Evolutionary conservation across 2,888 invertebrate genomes (phyloP).

Genomic region (Glyphotaelius pellucidus): DNA sequence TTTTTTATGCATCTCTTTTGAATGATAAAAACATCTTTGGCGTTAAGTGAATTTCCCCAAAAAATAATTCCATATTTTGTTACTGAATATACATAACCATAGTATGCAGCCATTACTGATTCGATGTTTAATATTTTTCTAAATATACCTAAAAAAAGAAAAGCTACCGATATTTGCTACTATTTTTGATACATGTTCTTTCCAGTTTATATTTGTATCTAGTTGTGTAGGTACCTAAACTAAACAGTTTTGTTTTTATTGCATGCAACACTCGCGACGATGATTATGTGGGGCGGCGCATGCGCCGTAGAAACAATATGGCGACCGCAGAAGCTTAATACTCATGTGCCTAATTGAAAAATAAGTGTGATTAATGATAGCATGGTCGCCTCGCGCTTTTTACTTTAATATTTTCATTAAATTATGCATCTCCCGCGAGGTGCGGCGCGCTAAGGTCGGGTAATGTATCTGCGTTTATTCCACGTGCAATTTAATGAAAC

Average conservation of each 20-base stretch:
- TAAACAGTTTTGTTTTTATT: not conserved
- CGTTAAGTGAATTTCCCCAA: too few species aligned
- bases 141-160: too few species aligned
- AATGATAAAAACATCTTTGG: too few species aligned
- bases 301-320: constrained; percentile 5
- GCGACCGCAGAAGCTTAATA: constrained; percentile 3
- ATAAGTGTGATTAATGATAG: constrained; percentile 64
- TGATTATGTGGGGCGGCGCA: not conserved
- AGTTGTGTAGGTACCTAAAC: too few species aligned
- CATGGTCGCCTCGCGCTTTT: constrained; percentile 48
- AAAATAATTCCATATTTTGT: too few species aligned
- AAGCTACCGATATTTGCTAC: too few species aligned
- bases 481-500: not conserved
- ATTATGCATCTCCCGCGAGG: constrained; percentile 51
- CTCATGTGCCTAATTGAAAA: constrained; percentile 61
- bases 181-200: too few species aligned
- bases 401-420: constrained; percentile 56
- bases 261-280: not conserved
- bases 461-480: not conserved
- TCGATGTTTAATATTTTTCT: too few species aligned
- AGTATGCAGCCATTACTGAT: too few species aligned
- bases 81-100: too few species aligned
- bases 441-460: not conserved
- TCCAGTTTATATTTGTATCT: too few species aligned
- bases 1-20: too few species aligned